Evolutionary conservation across 2,797 vertebrate species (phyloP).

Genomic region (Hoplostethus mediterraneus): DNA sequence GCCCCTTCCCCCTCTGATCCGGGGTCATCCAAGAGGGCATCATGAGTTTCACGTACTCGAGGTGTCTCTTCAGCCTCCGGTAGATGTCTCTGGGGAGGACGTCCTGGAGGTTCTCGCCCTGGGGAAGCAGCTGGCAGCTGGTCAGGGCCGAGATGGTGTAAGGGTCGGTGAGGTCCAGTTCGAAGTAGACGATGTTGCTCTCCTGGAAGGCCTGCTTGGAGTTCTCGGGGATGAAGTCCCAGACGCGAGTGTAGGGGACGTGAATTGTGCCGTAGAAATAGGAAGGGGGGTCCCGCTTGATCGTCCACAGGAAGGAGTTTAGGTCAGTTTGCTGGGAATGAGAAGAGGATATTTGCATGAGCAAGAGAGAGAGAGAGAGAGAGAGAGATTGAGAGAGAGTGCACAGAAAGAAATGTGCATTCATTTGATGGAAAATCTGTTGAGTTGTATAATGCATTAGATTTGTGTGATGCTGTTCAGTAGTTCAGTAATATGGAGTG

Average conservation of each 20-base stretch:
- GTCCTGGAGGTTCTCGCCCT: conserved; percentile 90
- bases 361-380: not conserved
- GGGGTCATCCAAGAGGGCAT: conserved; percentile 94
- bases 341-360: not conserved
- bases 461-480: too few relatives aligned
- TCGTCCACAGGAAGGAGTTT: conserved; percentile 94
- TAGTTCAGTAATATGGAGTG: too few relatives aligned
- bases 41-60: conserved; percentile 93
- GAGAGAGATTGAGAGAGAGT: not conserved
- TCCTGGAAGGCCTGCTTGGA: conserved; percentile 92
- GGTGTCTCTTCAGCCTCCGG: conserved; percentile 86
- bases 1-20: conserved; percentile 89
- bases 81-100: conserved; percentile 91
- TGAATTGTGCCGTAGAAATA: conserved; percentile 94
- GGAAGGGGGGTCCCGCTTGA: conserved; percentile 90
- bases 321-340: conserved; percentile 87
- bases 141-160: conserved; percentile 90
- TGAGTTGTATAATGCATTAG: too few relatives aligned
- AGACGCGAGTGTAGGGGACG: conserved; percentile 90
- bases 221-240: conserved; percentile 92
- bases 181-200: conserved; percentile 91
- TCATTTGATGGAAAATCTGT: too few relatives aligned
- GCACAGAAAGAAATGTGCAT: too few relatives aligned
- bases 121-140: conserved; percentile 90
- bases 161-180: conserved; percentile 92